These are phyloP conservation scores for Bimastos eiseni DNA, from an alignment of 2,888 invertebrate genomes.

Conservation along the genomic window DNA sequence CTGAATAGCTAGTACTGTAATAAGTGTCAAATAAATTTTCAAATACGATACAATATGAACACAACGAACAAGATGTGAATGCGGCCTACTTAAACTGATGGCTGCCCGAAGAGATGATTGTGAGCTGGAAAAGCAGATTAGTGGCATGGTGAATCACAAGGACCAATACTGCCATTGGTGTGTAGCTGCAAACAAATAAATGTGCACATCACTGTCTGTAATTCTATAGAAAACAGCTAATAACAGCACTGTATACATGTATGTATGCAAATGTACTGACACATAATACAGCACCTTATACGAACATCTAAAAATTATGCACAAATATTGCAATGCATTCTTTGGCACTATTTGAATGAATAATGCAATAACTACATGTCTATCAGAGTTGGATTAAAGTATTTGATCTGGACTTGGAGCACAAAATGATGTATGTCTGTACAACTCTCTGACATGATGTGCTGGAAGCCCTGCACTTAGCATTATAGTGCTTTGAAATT, in stretches of 20 bases:
- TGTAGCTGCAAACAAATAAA: constrained; percentile 1
- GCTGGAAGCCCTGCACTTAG: too few species aligned
- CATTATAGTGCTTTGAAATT: too few species aligned
- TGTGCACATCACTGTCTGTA: background rate
- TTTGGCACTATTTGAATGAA: background rate
- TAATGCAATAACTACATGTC: background rate
- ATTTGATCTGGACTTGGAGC: background rate
- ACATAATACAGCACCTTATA: background rate
- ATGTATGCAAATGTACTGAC: background rate
- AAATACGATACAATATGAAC: background rate
- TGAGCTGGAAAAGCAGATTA: background rate
- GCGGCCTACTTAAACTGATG: background rate
- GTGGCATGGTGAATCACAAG: background rate
- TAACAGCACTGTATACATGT: background rate
- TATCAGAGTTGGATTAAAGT: background rate
- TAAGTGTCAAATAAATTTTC: background rate
- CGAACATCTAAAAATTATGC: background rate
- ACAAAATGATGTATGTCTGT: too few species aligned
- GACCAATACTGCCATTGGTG: background rate
- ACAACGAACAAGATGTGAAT: background rate
- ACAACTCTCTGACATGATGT: too few species aligned
- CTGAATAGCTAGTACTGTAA: too few species aligned
- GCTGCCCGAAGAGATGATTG: background rate
- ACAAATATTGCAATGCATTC: too few species aligned
- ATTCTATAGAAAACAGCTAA: background rate